Conservation (phyloP, 2,797 vertebrate species). For the Carapus acus region DNA sequence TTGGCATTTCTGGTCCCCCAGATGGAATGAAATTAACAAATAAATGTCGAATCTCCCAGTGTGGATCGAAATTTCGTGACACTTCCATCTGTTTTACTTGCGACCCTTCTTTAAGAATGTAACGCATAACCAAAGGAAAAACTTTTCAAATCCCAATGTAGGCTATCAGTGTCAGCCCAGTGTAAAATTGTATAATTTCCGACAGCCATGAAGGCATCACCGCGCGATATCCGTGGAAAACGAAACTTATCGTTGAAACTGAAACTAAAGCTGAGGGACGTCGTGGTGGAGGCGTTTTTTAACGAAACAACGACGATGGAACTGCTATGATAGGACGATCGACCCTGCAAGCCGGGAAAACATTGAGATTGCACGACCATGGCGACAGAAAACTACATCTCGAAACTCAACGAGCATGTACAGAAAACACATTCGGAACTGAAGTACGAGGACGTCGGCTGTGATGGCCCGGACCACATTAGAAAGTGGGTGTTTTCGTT, state of each 20-base stretch:
- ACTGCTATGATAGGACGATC: accelerated
- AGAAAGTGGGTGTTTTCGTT: conserved; percentile 60
- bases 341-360: too few relatives aligned
- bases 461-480: conserved; percentile 57
- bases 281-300: neutral
- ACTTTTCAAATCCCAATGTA: neutral
- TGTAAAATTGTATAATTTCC: neutral
- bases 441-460: conserved; percentile 43
- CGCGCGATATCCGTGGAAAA: conserved; percentile 32
- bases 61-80: too few relatives aligned
- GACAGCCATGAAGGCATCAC: conserved; percentile 4
- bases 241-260: conserved; percentile 33
- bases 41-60: too few relatives aligned
- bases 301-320: too few relatives aligned
- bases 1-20: too few relatives aligned
- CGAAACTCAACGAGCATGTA: conserved; percentile 46
- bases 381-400: conserved; percentile 48
- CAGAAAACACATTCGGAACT: conserved; percentile 16
- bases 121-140: too few relatives aligned
- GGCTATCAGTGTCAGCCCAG: neutral
- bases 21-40: too few relatives aligned
- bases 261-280: accelerated
- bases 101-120: too few relatives aligned
- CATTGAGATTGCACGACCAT: conserved; percentile 22
- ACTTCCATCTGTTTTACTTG: too few relatives aligned